Conservation (phyloP, 2,113 vertebrate species). For the Misgurnus anguillicaudatus region DNA sequence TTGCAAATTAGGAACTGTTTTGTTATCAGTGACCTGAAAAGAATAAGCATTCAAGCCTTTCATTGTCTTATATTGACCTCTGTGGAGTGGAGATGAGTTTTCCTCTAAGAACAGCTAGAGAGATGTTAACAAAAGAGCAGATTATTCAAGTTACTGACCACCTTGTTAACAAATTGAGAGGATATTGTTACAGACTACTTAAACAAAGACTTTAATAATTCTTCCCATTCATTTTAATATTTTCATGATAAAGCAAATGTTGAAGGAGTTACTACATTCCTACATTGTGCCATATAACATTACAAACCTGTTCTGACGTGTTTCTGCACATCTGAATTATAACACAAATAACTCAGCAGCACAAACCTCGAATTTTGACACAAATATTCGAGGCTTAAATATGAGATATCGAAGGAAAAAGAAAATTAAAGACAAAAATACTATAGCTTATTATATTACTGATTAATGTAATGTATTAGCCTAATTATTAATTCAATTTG, state of each 20-base stretch:
- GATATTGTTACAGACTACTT: too few species aligned
- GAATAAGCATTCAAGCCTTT: not conserved
- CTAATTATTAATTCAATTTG: not conserved
- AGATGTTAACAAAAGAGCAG: not conserved
- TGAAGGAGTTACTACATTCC: not conserved
- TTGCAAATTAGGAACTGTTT: not conserved
- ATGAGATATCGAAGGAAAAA: too few species aligned
- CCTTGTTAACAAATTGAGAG: too few species aligned
- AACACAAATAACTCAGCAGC: not conserved
- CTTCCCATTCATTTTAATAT: too few species aligned
- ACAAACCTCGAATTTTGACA: not conserved
- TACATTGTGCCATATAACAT: not conserved
- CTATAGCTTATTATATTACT: too few species aligned
- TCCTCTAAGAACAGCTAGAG: not conserved
- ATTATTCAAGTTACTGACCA: too few species aligned
- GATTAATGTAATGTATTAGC: too few species aligned
- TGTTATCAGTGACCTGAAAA: conserved; percentile 18
- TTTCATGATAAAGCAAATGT: not conserved
- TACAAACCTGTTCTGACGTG: not conserved
- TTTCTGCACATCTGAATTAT: not conserved
- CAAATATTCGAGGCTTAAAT: too few species aligned
- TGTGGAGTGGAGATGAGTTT: not conserved
- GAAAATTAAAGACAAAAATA: too few species aligned
- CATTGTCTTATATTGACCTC: not conserved
- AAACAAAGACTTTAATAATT: too few species aligned